phyloP scores from a whole-genome alignment of 2,888 invertebrate species.

The Eubasilissa splendida region DNA sequence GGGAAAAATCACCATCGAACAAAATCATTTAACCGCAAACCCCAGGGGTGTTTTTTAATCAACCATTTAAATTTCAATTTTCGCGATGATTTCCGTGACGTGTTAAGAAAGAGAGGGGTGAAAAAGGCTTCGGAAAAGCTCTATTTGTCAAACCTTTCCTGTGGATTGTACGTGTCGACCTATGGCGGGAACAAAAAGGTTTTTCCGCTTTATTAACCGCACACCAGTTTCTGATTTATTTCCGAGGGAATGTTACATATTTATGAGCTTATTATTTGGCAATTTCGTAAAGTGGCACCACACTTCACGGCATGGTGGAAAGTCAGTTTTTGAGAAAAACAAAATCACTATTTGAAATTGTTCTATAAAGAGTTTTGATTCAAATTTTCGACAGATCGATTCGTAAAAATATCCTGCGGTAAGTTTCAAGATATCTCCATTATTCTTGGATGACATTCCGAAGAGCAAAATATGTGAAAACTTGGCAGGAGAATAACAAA shows the following conservation, averaged over 20 bases:
- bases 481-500: no score
- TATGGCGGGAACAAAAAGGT: constrained; percentile 49
- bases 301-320: constrained; percentile 1
- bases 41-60: constrained; percentile 19
- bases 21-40: constrained; percentile 18
- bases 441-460: no score
- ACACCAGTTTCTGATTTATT: constrained; percentile 52
- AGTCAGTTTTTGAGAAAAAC: constrained; percentile 4
- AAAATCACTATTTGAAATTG: constrained; percentile 13
- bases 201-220: constrained; percentile 55
- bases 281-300: constrained; percentile 46
- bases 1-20: neutral
- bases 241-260: constrained; percentile 55
- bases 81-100: constrained; percentile 32
- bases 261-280: constrained; percentile 58
- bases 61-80: constrained; percentile 33
- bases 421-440: no score
- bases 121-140: constrained; percentile 33
- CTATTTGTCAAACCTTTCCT: constrained; percentile 44
- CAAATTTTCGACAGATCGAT: no score
- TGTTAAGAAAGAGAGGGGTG: constrained; percentile 4
- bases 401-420: no score
- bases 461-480: no score
- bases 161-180: constrained; percentile 36
- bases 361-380: no score